These are phyloP conservation scores for Romanogobio albipinnatus DNA, from an alignment of 2,113 vertebrate genomes.

Conservation along the genomic window DNA sequence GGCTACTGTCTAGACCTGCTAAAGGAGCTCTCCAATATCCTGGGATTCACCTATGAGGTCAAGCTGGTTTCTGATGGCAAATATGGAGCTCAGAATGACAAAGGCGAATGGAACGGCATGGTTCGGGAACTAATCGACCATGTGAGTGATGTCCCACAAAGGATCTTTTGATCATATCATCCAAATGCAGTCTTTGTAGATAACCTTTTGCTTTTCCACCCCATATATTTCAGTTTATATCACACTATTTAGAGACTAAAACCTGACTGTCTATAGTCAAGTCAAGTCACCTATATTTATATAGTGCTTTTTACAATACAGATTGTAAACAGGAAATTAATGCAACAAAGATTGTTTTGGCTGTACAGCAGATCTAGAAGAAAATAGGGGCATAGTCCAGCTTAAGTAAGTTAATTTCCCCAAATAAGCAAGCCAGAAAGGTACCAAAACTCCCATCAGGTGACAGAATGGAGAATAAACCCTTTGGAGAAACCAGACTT, in stretches of 20 bases:
- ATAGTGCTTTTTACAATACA: no score
- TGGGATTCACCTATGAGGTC: slow-evolving; percentile 96
- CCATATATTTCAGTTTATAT: not conserved
- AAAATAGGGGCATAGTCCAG: no score
- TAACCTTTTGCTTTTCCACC: not conserved
- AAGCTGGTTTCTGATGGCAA: slow-evolving; percentile 93
- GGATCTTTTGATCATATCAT: not conserved
- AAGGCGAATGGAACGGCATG: slow-evolving; percentile 99
- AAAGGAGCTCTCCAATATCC: slow-evolving; percentile 93
- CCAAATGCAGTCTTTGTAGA: not conserved
- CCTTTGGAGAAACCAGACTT: no score
- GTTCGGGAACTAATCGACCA: slow-evolving; percentile 97
- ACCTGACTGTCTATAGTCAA: no score
- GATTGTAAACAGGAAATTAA: no score
- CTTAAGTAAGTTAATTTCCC: no score
- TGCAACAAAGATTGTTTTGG: no score
- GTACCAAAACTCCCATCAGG: no score
- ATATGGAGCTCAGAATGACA: slow-evolving; percentile 97
- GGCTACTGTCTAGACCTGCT: slow-evolving; percentile 96
- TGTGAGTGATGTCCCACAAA: slow-evolving; percentile 66
- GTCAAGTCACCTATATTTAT: no score
- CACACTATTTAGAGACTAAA: not conserved
- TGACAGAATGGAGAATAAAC: no score
- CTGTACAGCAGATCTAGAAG: no score
- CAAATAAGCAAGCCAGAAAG: no score